phyloP scores from a whole-genome alignment of 1,140 invertebrate species.

The Drosophila eugracilis region DNA sequence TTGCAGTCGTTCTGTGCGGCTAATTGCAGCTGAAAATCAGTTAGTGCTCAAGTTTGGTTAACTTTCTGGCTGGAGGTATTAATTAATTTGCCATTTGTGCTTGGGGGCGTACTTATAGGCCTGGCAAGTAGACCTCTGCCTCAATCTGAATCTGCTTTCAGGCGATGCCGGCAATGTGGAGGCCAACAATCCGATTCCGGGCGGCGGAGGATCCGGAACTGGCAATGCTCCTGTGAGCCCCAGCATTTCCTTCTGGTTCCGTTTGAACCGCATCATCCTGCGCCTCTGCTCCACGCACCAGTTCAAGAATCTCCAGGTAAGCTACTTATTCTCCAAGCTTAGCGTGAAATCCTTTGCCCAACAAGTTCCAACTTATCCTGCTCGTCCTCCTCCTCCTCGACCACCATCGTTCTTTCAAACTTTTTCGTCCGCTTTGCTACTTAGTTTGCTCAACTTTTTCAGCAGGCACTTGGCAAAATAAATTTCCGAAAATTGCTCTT shows the following conservation, averaged over 20 bases:
- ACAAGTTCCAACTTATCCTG: constrained; percentile 38
- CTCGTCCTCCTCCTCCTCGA: no score
- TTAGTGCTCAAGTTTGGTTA: constrained; percentile 7
- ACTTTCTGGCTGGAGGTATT: constrained; percentile 19
- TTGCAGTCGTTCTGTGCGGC: neutral
- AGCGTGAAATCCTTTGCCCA: constrained; percentile 47
- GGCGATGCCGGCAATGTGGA: constrained; percentile 59
- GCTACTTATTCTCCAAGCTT: constrained; percentile 58
- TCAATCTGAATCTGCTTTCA: constrained; percentile 29
- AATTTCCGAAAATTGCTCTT: neutral
- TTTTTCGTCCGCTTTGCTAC: constrained; percentile 37
- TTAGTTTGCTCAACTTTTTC: constrained; percentile 27
- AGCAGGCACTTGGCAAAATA: constrained; percentile 9
- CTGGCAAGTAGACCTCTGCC: neutral
- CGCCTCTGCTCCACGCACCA: constrained; percentile 87
- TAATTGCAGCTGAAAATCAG: constrained; percentile 21
- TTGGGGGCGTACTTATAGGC: constrained; percentile 10
- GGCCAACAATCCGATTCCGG: constrained; percentile 60
- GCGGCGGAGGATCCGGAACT: constrained; percentile 39
- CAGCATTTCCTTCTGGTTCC: constrained; percentile 84
- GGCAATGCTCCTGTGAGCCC: constrained; percentile 68
- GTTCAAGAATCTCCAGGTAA: constrained; percentile 89
- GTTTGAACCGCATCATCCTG: constrained; percentile 80
- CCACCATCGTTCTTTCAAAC: constrained; percentile 17
- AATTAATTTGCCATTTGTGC: constrained; percentile 26